Conservation (phyloP, 2,113 vertebrate species). For the Phoenicopterus ruber region DNA sequence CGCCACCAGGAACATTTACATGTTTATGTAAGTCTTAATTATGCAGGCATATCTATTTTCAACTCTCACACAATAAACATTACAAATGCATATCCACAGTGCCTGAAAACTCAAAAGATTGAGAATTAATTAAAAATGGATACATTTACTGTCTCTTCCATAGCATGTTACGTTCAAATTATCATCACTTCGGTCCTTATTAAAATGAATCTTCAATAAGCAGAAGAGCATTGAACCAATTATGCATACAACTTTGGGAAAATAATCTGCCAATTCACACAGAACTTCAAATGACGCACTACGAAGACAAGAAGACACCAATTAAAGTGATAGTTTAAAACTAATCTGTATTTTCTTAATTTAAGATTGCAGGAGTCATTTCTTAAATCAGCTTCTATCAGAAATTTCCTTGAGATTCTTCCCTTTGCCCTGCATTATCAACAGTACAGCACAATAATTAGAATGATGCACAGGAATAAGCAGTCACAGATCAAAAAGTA, state of each 20-base stretch:
- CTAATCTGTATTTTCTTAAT: neutral
- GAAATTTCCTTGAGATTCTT: neutral
- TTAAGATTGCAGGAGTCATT: neutral
- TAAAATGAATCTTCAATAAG: neutral
- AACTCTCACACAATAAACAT: neutral
- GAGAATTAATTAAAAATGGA: neutral
- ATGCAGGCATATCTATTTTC: constrained; percentile 11
- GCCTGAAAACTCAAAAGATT: neutral
- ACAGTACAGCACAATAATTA: neutral
- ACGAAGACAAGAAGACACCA: neutral
- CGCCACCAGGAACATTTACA: neutral
- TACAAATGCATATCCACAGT: neutral
- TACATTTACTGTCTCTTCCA: neutral
- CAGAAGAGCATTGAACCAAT: neutral
- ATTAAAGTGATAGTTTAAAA: neutral
- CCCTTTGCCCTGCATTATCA: neutral
- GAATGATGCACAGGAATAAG: neutral
- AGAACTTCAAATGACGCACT: neutral
- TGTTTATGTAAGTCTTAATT: constrained; percentile 24
- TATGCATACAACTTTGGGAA: neutral
- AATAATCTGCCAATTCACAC: neutral
- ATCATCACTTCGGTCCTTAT: neutral
- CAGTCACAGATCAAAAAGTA: neutral
- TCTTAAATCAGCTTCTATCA: neutral
- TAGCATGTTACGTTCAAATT: neutral